Percentiles rank a stretch among this genome's conserved stretches.
phyloP scores from a whole-genome alignment of 2,888 invertebrate species.

The Geotrupes spiniger region DNA sequence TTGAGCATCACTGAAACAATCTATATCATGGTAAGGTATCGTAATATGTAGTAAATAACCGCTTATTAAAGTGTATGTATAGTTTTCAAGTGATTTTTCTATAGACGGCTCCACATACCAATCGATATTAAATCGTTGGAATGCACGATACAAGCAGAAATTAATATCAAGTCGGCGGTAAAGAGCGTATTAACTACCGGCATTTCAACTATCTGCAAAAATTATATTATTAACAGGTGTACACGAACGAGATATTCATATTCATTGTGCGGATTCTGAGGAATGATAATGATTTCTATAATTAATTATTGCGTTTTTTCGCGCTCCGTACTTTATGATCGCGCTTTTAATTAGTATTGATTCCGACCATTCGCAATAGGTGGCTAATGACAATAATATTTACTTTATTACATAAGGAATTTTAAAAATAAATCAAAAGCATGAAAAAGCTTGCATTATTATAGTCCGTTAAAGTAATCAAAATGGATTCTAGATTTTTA shows the following conservation, averaged over 20 bases:
- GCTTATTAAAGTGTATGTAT: conserved; percentile 12
- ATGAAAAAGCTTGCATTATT: too few relatives aligned
- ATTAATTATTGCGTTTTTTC: conserved; percentile 10
- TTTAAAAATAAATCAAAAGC: too few relatives aligned
- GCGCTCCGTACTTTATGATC: conserved; percentile 12
- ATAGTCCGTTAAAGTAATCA: too few relatives aligned
- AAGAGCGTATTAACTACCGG: conserved; percentile 42
- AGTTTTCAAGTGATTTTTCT: conserved; percentile 22
- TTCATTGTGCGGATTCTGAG: conserved; percentile 14
- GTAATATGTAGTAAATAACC: conserved; percentile 18
- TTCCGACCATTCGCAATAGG: conserved; percentile 6
- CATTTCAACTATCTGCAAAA: conserved; percentile 40
- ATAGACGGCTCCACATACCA: conserved; percentile 29
- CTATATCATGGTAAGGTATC: conserved; percentile 9
- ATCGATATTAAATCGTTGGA: conserved; percentile 35
- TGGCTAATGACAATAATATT: too few relatives aligned
- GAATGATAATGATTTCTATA: conserved; percentile 15
- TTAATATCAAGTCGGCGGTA: conserved; percentile 39
- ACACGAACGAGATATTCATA: conserved; percentile 14
- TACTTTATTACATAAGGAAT: too few relatives aligned
- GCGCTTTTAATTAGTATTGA: conserved; percentile 13
- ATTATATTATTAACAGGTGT: conserved; percentile 37
- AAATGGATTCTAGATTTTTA: too few relatives aligned
- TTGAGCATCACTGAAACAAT: conserved; percentile 8
- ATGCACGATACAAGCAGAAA: conserved; percentile 37